These are phyloP conservation scores for Conus canariensis DNA, from an alignment of 2,888 invertebrate genomes.

Conservation along the genomic window DNA sequence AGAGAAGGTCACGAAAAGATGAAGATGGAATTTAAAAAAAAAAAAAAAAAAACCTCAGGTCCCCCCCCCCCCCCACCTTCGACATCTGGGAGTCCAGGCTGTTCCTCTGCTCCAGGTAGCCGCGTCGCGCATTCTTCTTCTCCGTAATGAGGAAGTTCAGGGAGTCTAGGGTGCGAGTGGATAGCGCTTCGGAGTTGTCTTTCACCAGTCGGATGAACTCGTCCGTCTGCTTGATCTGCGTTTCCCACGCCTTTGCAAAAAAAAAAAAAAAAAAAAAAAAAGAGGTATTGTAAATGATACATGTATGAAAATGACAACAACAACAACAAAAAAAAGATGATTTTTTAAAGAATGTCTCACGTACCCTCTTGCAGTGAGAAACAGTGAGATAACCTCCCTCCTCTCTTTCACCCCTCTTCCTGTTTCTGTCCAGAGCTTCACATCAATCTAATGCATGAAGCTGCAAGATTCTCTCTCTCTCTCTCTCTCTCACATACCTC, in stretches of 20 bases:
- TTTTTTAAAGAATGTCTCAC: too few relatives aligned
- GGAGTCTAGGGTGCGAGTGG: conserved; percentile 89
- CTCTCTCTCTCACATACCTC: too few relatives aligned
- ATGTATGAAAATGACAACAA: background rate
- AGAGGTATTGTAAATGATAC: background rate
- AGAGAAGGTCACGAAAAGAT: too few relatives aligned
- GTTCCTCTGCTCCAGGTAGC: conserved; percentile 92
- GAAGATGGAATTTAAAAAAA: too few relatives aligned
- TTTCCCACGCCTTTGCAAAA: conserved; percentile 82
- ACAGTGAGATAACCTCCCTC: too few relatives aligned
- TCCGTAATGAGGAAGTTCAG: conserved; percentile 87
- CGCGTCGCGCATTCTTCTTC: conserved; percentile 90
- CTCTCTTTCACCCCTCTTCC: too few relatives aligned
- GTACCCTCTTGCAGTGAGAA: too few relatives aligned
- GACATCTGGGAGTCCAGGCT: conserved; percentile 90
- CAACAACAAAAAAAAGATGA: background rate
- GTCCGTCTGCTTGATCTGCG: conserved; percentile 93
- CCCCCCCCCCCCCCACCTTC: conserved; percentile 85
- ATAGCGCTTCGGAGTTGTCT: conserved; percentile 91
- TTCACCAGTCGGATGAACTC: conserved; percentile 89
- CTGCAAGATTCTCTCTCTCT: too few relatives aligned
- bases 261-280: background rate
- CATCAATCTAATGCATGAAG: too few relatives aligned
- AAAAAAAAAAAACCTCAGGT: background rate
- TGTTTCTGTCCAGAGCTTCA: too few relatives aligned